These are phyloP conservation scores for Choreutis nemorana DNA, from an alignment of 2,888 invertebrate genomes.

Conservation along the genomic window DNA sequence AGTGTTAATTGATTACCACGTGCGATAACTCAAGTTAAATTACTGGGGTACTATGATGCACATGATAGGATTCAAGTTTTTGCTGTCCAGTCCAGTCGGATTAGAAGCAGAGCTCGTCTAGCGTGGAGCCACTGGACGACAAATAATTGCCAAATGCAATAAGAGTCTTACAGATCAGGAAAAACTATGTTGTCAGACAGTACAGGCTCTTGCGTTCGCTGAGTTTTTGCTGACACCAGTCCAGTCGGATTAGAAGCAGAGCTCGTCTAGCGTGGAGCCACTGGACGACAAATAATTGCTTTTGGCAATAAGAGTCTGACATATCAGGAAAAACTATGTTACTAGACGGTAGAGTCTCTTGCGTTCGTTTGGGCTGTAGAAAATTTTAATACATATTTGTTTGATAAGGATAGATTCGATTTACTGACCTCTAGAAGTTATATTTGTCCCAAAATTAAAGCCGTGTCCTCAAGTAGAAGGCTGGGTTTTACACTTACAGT, in stretches of 20 bases:
- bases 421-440: constrained; percentile 23
- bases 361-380: constrained; percentile 18
- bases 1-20: constrained; percentile 8
- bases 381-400: constrained; percentile 13
- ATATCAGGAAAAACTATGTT: constrained; percentile 14
- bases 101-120: constrained; percentile 13
- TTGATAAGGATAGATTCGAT: constrained; percentile 14
- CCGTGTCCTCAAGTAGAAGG: constrained; percentile 23
- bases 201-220: constrained; percentile 17
- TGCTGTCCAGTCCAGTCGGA: constrained; percentile 14
- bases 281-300: constrained; percentile 16
- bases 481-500: constrained; percentile 21
- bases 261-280: constrained; percentile 8
- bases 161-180: constrained; percentile 15
- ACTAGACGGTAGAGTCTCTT: constrained; percentile 17
- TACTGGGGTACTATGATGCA: constrained; percentile 13
- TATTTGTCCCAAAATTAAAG: constrained; percentile 19
- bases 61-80: constrained; percentile 11
- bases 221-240: constrained; percentile 15
- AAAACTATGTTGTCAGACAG: too few species aligned
- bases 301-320: constrained; percentile 16
- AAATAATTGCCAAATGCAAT: constrained; percentile 18
- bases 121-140: constrained; percentile 8
- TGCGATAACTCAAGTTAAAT: background rate
- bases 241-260: constrained; percentile 14